phyloP scores from a whole-genome alignment of 2,888 invertebrate genomes.

The Caradrina clavipalpis region DNA sequence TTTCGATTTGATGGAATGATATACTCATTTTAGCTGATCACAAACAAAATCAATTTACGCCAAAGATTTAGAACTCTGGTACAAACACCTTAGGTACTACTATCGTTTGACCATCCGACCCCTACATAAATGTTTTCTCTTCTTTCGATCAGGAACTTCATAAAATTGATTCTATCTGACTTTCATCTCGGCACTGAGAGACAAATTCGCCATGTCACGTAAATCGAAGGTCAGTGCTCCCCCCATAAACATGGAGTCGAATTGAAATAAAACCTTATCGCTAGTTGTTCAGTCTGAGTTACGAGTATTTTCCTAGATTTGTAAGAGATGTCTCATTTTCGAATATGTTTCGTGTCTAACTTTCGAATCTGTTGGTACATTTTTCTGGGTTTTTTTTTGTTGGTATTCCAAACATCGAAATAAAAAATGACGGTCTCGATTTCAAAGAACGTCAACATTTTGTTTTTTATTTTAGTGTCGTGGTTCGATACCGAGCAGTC shows the following conservation, averaged over 20 bases:
- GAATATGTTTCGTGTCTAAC: constrained; percentile 1
- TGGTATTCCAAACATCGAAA: too few species aligned
- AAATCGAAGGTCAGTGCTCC: constrained; percentile 36
- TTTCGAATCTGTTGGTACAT: background rate
- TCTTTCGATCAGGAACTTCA: constrained; percentile 1
- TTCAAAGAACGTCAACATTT: too few species aligned
- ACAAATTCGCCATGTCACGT: constrained; percentile 17
- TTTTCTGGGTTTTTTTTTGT: too few species aligned
- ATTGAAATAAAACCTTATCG: constrained; percentile 62
- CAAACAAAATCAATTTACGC: background rate
- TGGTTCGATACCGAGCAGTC: too few species aligned
- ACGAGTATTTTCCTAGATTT: constrained; percentile 38
- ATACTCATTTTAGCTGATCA: background rate
- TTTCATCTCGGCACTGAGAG: constrained; percentile 16
- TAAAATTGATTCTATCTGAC: constrained; percentile 14
- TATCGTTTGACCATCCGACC: background rate
- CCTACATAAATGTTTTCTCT: constrained; percentile 3
- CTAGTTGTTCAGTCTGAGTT: constrained; percentile 34
- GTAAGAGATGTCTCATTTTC: constrained; percentile 1
- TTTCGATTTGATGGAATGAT: background rate
- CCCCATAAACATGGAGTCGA: constrained; percentile 46
- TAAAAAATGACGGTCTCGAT: too few species aligned
- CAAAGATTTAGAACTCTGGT: background rate
- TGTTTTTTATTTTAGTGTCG: too few species aligned
- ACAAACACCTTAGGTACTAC: background rate